Conservation (phyloP, 2,797 vertebrate genomes). For the Hozukius guyotensis region DNA sequence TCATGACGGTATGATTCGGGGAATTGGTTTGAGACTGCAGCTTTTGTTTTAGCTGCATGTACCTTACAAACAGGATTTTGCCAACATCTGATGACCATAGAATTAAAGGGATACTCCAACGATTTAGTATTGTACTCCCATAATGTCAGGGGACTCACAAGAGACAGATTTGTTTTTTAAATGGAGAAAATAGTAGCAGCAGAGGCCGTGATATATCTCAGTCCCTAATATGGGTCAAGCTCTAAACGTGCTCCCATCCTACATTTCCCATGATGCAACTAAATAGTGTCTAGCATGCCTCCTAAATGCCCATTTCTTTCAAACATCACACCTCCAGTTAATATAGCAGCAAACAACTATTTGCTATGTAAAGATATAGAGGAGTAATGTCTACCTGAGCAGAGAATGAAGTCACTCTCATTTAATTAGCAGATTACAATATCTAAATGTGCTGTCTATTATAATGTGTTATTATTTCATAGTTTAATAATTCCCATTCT, state of each 20-base stretch:
- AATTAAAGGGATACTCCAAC: background rate
- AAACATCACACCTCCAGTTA: too few relatives aligned
- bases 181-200: too few relatives aligned
- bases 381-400: too few relatives aligned
- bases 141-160: background rate
- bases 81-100: background rate
- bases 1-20: background rate
- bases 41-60: background rate
- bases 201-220: too few relatives aligned
- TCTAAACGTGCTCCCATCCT: background rate
- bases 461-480: too few relatives aligned
- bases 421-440: too few relatives aligned
- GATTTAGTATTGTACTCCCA: background rate
- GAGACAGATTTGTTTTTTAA: too few relatives aligned
- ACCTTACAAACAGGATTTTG: background rate
- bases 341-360: accelerated
- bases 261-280: background rate
- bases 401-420: too few relatives aligned
- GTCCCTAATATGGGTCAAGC: background rate
- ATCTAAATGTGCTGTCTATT: too few relatives aligned
- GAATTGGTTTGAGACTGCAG: background rate
- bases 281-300: background rate
- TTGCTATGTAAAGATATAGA: too few relatives aligned
- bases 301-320: background rate
- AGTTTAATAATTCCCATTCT: too few relatives aligned